Percentiles rank a stretch among this genome's conserved stretches.
Conservation (phyloP, 2,113 vertebrate genomes). For the Alligator sinensis region DNA sequence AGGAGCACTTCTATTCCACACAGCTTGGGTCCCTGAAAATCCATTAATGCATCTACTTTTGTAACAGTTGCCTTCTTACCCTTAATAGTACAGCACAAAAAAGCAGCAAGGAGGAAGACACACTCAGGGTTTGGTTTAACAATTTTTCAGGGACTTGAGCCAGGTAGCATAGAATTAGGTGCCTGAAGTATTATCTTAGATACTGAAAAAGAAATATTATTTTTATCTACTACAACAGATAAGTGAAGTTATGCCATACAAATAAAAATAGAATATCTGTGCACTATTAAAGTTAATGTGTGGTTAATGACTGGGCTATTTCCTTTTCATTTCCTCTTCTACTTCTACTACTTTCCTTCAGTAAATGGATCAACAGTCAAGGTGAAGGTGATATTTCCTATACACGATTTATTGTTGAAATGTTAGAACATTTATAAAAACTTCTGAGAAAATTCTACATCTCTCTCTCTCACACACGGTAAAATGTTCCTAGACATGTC, state of each 20-base stretch:
- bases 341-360: constrained; percentile 24
- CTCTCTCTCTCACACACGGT: background rate
- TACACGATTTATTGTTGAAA: constrained; percentile 50
- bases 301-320: background rate
- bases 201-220: background rate
- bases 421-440: constrained; percentile 17
- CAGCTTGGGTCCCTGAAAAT: too few relatives aligned
- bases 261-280: background rate
- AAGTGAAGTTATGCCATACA: background rate
- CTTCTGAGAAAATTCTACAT: background rate
- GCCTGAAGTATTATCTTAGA: background rate
- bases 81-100: too few relatives aligned
- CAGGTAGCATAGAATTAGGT: background rate
- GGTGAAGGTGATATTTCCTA: constrained; percentile 52
- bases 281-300: background rate
- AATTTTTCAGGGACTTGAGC: too few relatives aligned
- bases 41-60: too few relatives aligned
- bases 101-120: too few relatives aligned
- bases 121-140: too few relatives aligned
- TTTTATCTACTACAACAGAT: background rate
- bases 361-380: constrained; percentile 30
- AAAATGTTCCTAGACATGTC: background rate
- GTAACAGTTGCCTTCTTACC: too few relatives aligned
- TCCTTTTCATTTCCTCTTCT: background rate
- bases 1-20: too few relatives aligned